A percentile compares a stretch with the other conserved stretches of the same genome.
phyloP scores from a whole-genome alignment of 2,888 invertebrate species.

The Saturnia pavonia region DNA sequence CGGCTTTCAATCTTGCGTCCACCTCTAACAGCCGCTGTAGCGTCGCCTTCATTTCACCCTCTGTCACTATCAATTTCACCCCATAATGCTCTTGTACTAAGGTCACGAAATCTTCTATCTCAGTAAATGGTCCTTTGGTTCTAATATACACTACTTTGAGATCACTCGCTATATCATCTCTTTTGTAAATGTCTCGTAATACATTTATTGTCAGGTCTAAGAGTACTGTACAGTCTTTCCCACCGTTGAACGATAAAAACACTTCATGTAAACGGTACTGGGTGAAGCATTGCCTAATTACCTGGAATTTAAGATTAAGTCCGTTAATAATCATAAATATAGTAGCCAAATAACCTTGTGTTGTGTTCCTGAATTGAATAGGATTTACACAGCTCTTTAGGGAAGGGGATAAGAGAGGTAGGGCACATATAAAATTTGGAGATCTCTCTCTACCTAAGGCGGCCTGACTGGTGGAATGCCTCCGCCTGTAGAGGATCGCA shows the following conservation, averaged over 20 bases:
- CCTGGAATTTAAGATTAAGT: slow-evolving; percentile 56
- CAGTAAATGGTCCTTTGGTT: slow-evolving; percentile 90
- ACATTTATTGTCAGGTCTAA: slow-evolving; percentile 76
- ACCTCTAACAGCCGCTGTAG: slow-evolving; percentile 83
- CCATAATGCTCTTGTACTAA: slow-evolving; percentile 87
- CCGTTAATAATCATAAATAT: background rate
- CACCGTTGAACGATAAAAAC: slow-evolving; percentile 97
- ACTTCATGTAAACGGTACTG: slow-evolving; percentile 87
- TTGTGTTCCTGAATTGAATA: too few relatives aligned
- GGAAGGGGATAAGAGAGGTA: too few relatives aligned
- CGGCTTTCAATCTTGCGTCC: slow-evolving; percentile 86
- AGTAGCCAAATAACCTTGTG: background rate
- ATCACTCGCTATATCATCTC: slow-evolving; percentile 59
- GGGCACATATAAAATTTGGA: too few relatives aligned
- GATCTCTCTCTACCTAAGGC: too few relatives aligned
- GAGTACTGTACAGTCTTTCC: slow-evolving; percentile 98
- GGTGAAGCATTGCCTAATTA: slow-evolving; percentile 82
- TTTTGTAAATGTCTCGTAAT: slow-evolving; percentile 51
- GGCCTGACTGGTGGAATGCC: too few relatives aligned
- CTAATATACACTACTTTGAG: slow-evolving; percentile 91
- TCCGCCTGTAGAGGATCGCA: too few relatives aligned
- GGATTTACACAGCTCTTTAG: too few relatives aligned
- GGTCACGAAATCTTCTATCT: slow-evolving; percentile 92
- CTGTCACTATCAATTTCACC: slow-evolving; percentile 85
- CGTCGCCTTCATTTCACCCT: slow-evolving; percentile 87